Percentiles rank a stretch among this genome's conserved stretches.
These are phyloP conservation scores for Stichodactyla mertensii DNA, from an alignment of 64 coral and sea anemone species.

Conservation along the genomic window DNA sequence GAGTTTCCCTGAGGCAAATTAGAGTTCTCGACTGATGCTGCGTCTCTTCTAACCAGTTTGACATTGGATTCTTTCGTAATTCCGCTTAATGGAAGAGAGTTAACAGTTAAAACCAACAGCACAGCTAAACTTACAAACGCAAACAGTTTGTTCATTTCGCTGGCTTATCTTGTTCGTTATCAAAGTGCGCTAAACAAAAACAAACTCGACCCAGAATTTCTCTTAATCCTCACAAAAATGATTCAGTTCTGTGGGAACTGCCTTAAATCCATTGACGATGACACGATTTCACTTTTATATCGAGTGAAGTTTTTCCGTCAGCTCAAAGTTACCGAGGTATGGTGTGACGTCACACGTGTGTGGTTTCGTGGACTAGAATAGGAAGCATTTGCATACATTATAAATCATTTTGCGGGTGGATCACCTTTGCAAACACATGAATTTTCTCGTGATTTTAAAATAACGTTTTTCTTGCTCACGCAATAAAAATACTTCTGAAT, in stretches of 20 bases:
- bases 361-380: not conserved
- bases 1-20: constrained; percentile 7
- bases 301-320: too few species aligned
- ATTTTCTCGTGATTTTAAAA: not conserved
- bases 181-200: not conserved
- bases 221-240: not conserved
- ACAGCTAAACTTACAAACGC: not conserved
- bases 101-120: not conserved
- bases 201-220: not conserved
- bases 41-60: constrained; percentile 3
- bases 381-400: not conserved
- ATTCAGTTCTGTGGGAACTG: not conserved
- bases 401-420: not conserved
- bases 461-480: not conserved
- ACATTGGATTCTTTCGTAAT: not conserved
- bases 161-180: not conserved
- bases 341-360: constrained; percentile 2
- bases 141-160: constrained; percentile 19
- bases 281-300: not conserved
- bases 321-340: not conserved
- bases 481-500: too few species aligned
- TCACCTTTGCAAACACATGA: not conserved
- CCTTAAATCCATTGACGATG: not conserved
- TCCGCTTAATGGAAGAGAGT: not conserved
- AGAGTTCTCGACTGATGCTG: not conserved